Base-by-base conservation (phyloP, 2,113 vertebrate species). In the Lucifuga dentata region DNA sequence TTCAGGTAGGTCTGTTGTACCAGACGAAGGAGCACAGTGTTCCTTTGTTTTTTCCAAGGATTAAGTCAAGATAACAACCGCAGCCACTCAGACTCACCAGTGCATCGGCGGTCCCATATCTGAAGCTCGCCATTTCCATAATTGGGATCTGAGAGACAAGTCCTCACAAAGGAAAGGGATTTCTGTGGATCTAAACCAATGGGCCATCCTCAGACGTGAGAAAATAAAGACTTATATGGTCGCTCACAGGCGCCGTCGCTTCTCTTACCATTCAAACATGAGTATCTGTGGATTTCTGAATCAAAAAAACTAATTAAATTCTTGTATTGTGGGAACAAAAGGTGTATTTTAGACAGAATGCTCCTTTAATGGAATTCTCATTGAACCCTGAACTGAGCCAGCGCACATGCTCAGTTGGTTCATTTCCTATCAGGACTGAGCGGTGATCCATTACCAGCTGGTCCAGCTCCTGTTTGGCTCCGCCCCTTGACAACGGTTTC, bases 21-120 rank as follows among this genome's bases (percentile, higher is more conserved):
- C 83, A 86, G 79, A 79, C 49, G 26, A 70, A 78, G 70, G 83
- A 86, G 73, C 85, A 84, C 80, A 84, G 56, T 81, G 79, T 89
- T 83, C 84, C 56, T 81, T 86, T 80, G 79, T 86, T 76, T 63
- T 85, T 85, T 82, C 69, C 81, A 78, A 81, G 57, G 58, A 74
- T 84, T 74, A 69, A 67, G 59, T 69, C 59, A 3, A 76, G 67
- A 85, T 80, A 85, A 83, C 57, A 80, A 16, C 48, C 5, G 10
- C 53, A 77, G 81, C 64, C 76, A 63, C 76, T 88, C 75, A 76
- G 51, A 29, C 70, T 78, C 71, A 66, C 19, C 46, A 49, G 36
- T 75, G 61, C 72, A 87, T 68, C 73, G 46, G 62, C 64, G 17
- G 61, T 55, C 40, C 62, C 80, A 15, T 32, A 56, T 73, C 51